These are phyloP conservation scores for Fragum whitleyi DNA, from an alignment of 2,888 invertebrate genomes.

Conservation along the genomic window DNA sequence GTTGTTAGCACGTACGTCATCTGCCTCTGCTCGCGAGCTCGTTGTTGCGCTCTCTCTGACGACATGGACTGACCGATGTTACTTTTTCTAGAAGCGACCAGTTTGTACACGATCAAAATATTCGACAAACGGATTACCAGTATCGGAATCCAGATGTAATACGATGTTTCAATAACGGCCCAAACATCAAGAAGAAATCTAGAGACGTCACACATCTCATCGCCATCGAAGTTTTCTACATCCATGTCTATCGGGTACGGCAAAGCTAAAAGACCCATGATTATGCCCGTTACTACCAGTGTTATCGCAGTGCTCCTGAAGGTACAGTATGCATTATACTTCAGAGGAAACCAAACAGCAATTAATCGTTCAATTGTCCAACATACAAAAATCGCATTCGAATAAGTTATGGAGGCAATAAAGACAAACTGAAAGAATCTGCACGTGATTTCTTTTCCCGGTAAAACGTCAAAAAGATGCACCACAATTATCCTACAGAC, in stretches of 20 bases:
- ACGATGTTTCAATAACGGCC: slow-evolving; percentile 23
- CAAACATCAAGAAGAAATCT: slow-evolving; percentile 8
- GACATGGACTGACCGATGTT: slow-evolving; percentile 14
- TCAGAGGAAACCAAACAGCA: slow-evolving; percentile 37
- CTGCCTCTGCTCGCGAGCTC: slow-evolving; percentile 14
- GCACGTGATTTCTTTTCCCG: background rate
- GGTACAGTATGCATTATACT: slow-evolving; percentile 21
- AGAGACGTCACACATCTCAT: background rate
- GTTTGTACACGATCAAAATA: slow-evolving; percentile 11
- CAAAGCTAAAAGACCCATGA: background rate
- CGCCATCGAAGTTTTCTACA: background rate
- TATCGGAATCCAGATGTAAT: slow-evolving; percentile 32
- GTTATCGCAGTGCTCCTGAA: background rate
- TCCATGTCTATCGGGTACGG: background rate
- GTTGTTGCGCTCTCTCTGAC: slow-evolving; percentile 27
- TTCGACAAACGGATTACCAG: slow-evolving; percentile 21
- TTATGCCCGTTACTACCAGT: background rate
- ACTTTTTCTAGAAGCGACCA: slow-evolving; percentile 12
- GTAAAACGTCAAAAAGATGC: background rate
- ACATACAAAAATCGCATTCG: slow-evolving; percentile 23
- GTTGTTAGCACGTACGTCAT: slow-evolving; percentile 30
- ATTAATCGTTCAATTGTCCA: slow-evolving; percentile 43
- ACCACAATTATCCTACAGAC: background rate
- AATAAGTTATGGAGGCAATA: background rate
- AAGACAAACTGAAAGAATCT: background rate